These are phyloP conservation scores for Lepidotrigona ventralis DNA, from an alignment of 1,140 invertebrate species.

Conservation along the genomic window DNA sequence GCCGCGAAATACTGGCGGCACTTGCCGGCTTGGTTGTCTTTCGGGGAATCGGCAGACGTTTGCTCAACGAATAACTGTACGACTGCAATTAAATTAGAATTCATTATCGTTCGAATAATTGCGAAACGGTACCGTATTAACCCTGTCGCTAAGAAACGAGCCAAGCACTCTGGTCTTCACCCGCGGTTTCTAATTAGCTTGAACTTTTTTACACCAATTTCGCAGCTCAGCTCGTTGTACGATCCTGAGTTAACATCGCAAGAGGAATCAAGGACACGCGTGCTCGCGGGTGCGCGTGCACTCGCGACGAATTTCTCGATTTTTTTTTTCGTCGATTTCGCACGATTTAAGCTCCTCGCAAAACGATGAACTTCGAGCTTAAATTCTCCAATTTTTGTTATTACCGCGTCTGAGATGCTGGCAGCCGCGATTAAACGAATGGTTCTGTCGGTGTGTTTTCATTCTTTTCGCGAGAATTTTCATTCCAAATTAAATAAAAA, in stretches of 20 bases:
- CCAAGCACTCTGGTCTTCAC: not conserved
- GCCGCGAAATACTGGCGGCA: not conserved
- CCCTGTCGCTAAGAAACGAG: not conserved
- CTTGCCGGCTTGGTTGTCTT: not conserved
- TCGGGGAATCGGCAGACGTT: not conserved
- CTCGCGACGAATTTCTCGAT: not conserved
- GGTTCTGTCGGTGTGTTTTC: too few species aligned
- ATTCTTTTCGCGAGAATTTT: too few species aligned
- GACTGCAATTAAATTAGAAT: not conserved
- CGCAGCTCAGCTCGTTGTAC: not conserved
- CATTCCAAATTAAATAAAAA: too few species aligned
- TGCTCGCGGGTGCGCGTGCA: not conserved
- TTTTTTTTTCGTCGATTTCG: not conserved
- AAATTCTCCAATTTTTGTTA: too few species aligned
- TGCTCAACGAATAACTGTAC: conserved; percentile 11
- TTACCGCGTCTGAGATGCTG: too few species aligned
- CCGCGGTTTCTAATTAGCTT: conserved; percentile 11
- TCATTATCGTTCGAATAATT: conserved; percentile 20
- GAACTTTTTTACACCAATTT: not conserved
- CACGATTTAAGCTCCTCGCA: too few species aligned
- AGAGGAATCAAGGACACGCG: not conserved
- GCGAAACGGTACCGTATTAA: not conserved
- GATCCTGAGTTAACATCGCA: not conserved
- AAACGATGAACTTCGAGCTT: not conserved
- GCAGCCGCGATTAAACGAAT: too few species aligned